Base-by-base conservation (phyloP, 2,888 invertebrate genomes). In the Scaptomyza cyrtandrae region DNA sequence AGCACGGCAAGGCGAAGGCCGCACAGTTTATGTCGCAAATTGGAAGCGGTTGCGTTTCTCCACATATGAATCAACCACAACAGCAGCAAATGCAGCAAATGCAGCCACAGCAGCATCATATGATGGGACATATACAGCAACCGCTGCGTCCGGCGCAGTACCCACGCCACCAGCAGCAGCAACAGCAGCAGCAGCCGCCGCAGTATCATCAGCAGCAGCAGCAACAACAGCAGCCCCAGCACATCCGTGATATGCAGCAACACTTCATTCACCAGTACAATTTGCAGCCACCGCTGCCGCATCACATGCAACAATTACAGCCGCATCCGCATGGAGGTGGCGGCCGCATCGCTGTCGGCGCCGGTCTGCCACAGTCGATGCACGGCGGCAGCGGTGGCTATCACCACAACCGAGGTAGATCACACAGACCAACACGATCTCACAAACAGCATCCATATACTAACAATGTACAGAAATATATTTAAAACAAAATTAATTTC, bases 341-440 rank as follows among this genome's bases (percentile, higher is more conserved):
- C 56, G 78, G 62, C 45, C 68, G 76, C 29, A 49, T 79, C 59
- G 67, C 71, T 55, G 55, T 73, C 44, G 73, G 68, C 64, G 66
- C 72, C 58, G 70, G 83, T 52, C 61, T 81, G 56, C 79, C 75
- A 58, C 79, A 61, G 14, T 58, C 65, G 39, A 72, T 75, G 80
- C 65, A 81, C 66, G 76, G 75, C 61, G 71, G 75, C 45, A 65
- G 56, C 46, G 71, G 81, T 65, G 59, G 62, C 68, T 74, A 79
- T 67, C 83, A 89, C 75, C 91, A 88, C 79, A 90, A 92, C 76
- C 91, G 92, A 92, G 92, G 92, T 92, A 92, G 92, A 92, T 91
- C 89, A 73, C 76, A 80, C 66, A 85, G 90, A 90, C 85, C 88
- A 86, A 91, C 92, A 91, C 89, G 90, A 90, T 92, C 90, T 90